Evolutionary conservation across 2,113 vertebrate genomes (phyloP).

Genomic region (Rhabdomys dilectus): DNA sequence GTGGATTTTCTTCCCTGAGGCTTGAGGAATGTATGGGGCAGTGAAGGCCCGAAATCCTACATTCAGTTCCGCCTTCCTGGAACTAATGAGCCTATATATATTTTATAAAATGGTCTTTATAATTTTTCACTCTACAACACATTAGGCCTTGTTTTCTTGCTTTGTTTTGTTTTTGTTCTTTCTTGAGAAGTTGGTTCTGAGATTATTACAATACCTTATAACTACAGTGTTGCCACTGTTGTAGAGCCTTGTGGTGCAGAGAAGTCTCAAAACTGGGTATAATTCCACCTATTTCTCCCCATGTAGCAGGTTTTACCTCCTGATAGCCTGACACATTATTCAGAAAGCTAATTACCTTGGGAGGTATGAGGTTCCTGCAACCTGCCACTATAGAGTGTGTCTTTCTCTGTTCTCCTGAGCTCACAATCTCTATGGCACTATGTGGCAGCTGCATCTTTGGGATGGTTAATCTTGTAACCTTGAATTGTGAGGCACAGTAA

Average conservation of each 20-base stretch:
- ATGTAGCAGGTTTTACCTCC: neutral
- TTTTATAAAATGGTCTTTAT: no score
- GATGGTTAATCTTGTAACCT: neutral
- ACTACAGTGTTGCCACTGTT: neutral
- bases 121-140: no score
- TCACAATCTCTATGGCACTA: neutral
- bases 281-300: neutral
- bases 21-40: no score
- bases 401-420: neutral
- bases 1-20: no score
- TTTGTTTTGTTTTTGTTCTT: no score
- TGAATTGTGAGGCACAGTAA: neutral
- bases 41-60: no score
- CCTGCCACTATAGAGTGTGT: accelerated
- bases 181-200: neutral
- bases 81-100: no score
- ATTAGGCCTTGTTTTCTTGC: no score
- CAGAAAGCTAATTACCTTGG: neutral
- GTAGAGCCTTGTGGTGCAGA: neutral
- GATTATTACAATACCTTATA: neutral
- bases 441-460: neutral
- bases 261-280: neutral
- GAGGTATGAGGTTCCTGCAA: neutral
- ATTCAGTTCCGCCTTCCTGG: no score
- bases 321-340: neutral